Conservation (phyloP, 1,140 invertebrate species). For the Bombus confusus region DNA sequence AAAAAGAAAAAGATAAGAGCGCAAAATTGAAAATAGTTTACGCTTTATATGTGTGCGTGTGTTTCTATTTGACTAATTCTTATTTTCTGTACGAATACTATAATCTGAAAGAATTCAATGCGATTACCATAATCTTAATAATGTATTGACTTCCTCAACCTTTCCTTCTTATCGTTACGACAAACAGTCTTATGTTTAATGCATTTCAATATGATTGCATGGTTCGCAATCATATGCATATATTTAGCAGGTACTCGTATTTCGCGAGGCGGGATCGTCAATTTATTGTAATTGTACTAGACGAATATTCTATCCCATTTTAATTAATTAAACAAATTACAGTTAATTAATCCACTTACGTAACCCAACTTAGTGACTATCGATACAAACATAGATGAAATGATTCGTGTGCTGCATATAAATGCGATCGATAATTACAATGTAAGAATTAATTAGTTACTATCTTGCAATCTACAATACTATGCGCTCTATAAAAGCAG, state of each 20-base stretch:
- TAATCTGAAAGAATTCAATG: too few relatives aligned
- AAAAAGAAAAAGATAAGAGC: too few relatives aligned
- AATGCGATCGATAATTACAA: background rate
- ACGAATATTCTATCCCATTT: background rate
- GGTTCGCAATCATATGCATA: background rate
- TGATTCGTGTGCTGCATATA: background rate
- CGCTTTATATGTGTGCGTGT: too few relatives aligned
- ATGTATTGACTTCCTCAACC: background rate
- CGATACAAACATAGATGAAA: background rate
- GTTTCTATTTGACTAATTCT: background rate
- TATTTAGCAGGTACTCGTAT: too few relatives aligned
- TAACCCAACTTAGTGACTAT: background rate
- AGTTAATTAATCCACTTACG: background rate
- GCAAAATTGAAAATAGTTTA: too few relatives aligned
- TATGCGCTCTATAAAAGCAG: background rate
- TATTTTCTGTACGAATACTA: background rate
- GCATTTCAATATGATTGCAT: background rate
- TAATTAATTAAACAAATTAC: constrained; percentile 19
- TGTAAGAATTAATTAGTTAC: constrained; percentile 12
- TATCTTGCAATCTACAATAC: background rate
- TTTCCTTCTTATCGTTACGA: background rate
- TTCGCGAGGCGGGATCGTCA: background rate
- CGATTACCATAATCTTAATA: background rate
- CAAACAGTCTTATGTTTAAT: background rate
- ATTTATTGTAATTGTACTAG: background rate